phyloP scores from a whole-genome alignment of 2,888 invertebrate genomes.

The Standfussiana lucernea region DNA sequence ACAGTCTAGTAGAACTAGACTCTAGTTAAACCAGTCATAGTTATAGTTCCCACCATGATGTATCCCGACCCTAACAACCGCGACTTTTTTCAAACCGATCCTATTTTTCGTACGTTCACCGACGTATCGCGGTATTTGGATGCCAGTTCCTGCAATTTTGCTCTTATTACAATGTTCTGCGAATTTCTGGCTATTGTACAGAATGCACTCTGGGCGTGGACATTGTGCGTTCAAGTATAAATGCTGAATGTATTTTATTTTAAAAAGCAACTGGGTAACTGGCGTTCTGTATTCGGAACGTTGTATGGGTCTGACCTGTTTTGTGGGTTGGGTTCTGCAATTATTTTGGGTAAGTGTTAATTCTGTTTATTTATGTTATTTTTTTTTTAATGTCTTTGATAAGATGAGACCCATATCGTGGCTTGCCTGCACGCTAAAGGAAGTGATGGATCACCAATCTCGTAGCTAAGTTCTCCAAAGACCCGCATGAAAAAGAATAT shows the following conservation, averaged over 20 bases:
- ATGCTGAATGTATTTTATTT: conserved; percentile 46
- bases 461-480: background rate
- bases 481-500: background rate
- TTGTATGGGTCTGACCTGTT: conserved; percentile 18
- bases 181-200: conserved; percentile 52
- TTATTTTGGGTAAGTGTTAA: background rate
- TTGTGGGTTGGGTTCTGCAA: conserved; percentile 4
- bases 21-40: background rate
- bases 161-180: conserved; percentile 56
- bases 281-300: conserved; percentile 28
- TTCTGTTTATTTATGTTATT: background rate
- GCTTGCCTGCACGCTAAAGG: background rate
- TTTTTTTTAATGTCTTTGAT: background rate
- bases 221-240: conserved; percentile 48
- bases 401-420: background rate
- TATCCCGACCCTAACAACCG: conserved; percentile 25
- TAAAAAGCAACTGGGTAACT: conserved; percentile 22
- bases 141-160: conserved; percentile 64
- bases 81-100: conserved; percentile 59
- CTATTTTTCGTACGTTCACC: conserved; percentile 63
- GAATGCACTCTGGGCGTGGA: conserved; percentile 40
- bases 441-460: background rate
- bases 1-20: no score
- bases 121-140: conserved; percentile 67
- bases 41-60: conserved; percentile 27